Evolutionary conservation across 2,888 invertebrate species (phyloP).

Genomic region (Sisyra terminalis): DNA sequence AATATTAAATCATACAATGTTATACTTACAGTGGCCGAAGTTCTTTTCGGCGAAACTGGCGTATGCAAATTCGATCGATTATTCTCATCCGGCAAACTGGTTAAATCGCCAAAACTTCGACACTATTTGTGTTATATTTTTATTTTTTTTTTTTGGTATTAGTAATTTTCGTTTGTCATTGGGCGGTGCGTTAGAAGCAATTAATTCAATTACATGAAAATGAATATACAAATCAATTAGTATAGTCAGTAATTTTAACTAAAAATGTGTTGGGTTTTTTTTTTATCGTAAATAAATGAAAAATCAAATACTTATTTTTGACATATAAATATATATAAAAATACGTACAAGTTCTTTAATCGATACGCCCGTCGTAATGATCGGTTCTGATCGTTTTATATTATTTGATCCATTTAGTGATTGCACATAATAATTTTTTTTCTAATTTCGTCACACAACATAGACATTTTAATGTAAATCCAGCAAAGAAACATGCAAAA

Average conservation of each 20-base stretch:
- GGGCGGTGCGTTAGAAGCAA: neutral
- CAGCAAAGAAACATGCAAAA: slow-evolving; percentile 9
- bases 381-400: slow-evolving; percentile 13
- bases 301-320: too few species aligned
- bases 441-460: slow-evolving; percentile 15
- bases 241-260: neutral
- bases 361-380: slow-evolving; percentile 29
- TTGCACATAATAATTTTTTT: slow-evolving; percentile 20
- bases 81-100: slow-evolving; percentile 30
- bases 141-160: slow-evolving; percentile 7
- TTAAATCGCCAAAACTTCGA: slow-evolving; percentile 43
- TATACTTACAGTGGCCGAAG: slow-evolving; percentile 6
- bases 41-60: slow-evolving; percentile 1
- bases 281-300: slow-evolving; percentile 4
- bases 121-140: slow-evolving; percentile 32
- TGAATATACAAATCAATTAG: slow-evolving; percentile 6
- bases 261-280: neutral
- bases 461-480: slow-evolving; percentile 13
- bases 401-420: slow-evolving; percentile 16
- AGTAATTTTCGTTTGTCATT: neutral
- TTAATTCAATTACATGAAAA: slow-evolving; percentile 3
- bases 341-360: slow-evolving; percentile 32
- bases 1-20: neutral
- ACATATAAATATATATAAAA: neutral
- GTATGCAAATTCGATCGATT: neutral